phyloP scores from a whole-genome alignment of 2,113 vertebrate species.

The Rattus norvegicus region DNA sequence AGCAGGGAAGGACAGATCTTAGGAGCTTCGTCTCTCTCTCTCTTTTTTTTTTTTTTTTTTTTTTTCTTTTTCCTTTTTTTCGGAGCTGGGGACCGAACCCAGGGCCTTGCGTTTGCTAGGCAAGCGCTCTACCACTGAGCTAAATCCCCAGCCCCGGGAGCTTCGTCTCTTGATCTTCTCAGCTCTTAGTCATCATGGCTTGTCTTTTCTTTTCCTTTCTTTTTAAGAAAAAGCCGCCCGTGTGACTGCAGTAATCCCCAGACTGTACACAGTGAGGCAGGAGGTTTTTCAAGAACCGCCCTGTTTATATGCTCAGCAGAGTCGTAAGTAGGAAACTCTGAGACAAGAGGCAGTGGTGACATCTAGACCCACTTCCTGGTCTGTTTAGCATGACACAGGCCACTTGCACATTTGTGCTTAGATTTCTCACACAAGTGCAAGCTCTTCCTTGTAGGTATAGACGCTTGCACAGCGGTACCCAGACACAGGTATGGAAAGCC shows the following conservation, averaged over 20 bases:
- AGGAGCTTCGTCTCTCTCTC: constrained; percentile 71
- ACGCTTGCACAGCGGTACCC: neutral
- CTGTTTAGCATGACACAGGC: neutral
- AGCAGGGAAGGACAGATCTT: neutral
- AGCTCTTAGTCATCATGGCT: constrained; percentile 88
- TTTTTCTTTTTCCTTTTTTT: no score
- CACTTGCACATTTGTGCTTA: neutral
- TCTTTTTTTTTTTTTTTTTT: no score
- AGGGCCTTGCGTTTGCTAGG: no score
- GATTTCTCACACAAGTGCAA: neutral
- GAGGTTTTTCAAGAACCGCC: constrained; percentile 85
- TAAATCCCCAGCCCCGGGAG: constrained; percentile 7
- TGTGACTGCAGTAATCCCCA: constrained; percentile 89
- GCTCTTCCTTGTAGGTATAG: neutral
- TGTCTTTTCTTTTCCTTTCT: constrained; percentile 72
- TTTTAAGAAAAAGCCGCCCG: constrained; percentile 81
- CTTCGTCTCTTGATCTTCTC: constrained; percentile 85
- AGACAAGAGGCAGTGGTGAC: neutral
- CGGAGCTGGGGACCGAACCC: no score
- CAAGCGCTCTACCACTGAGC: no score
- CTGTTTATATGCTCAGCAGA: constrained; percentile 87
- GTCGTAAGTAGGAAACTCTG: constrained; percentile 35
- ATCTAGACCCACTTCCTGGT: neutral
- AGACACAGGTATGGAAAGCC: neutral
- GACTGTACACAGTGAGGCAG: constrained; percentile 80